phyloP scores from a whole-genome alignment of 2,888 invertebrate species.

The Lasioglossum lativentre region DNA sequence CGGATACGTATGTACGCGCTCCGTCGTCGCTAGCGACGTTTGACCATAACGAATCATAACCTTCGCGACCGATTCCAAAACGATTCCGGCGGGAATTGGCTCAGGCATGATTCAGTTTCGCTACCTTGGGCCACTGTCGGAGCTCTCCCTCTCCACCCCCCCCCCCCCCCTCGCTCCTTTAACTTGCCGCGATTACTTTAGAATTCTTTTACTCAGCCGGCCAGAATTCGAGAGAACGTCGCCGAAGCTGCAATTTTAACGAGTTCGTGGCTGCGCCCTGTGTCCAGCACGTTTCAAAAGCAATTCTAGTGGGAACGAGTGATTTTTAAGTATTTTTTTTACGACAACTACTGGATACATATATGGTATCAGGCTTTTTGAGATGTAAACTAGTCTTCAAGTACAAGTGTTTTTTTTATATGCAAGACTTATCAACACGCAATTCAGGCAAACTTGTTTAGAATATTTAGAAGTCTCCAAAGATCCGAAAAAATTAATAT shows the following conservation, averaged over 20 bases:
- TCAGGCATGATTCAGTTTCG: conserved; percentile 24
- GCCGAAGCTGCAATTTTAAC: neutral
- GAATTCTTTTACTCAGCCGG: neutral
- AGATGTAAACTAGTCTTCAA: too few relatives aligned
- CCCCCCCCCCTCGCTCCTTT: neutral
- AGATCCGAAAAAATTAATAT: too few relatives aligned
- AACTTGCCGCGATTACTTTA: neutral
- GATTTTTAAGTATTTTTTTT: too few relatives aligned
- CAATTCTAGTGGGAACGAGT: neutral
- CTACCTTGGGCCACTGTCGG: conserved; percentile 5
- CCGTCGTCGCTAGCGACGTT: neutral
- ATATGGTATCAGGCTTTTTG: too few relatives aligned
- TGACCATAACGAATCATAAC: conserved; percentile 51
- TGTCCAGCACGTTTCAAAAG: neutral
- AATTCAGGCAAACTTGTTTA: too few relatives aligned
- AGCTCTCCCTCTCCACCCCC: too few relatives aligned
- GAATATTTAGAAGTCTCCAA: too few relatives aligned
- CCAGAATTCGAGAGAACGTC: neutral
- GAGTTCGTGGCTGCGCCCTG: neutral
- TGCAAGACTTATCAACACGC: too few relatives aligned
- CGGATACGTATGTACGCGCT: neutral
- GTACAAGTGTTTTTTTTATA: too few relatives aligned
- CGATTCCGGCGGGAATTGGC: conserved; percentile 17
- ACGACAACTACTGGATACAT: too few relatives aligned
- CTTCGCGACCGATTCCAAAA: conserved; percentile 47